phyloP scores from a whole-genome alignment of 2,113 vertebrate species.

The Brienomyrus longianalis region DNA sequence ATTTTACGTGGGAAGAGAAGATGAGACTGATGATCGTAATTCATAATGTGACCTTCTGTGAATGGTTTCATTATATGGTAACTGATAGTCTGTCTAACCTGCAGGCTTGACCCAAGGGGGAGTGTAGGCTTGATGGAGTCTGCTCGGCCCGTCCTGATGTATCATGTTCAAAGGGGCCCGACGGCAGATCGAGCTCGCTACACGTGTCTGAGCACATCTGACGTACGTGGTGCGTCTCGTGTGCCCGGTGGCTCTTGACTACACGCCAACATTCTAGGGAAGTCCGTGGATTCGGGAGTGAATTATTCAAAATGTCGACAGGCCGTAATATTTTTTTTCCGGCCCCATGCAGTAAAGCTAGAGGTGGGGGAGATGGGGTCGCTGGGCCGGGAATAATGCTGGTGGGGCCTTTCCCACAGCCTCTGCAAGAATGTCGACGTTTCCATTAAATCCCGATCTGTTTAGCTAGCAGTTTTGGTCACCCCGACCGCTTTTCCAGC shows the following conservation, averaged over 20 bases:
- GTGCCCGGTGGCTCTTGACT: background rate
- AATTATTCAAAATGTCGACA: background rate
- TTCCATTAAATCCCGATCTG: slow-evolving; percentile 77
- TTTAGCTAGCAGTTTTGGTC: slow-evolving; percentile 85
- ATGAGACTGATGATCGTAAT: slow-evolving; percentile 29
- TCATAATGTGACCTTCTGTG: slow-evolving; percentile 21
- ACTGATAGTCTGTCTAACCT: slow-evolving; percentile 36
- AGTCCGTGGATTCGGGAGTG: background rate
- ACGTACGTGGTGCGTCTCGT: background rate
- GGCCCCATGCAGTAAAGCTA: background rate
- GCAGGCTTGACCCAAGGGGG: slow-evolving; percentile 29
- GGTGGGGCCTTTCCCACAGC: slow-evolving; percentile 55
- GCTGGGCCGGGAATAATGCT: slow-evolving; percentile 5
- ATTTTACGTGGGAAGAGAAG: background rate
- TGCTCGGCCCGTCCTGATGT: slow-evolving; percentile 33
- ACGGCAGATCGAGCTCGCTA: background rate
- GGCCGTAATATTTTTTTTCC: background rate
- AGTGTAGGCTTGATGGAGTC: slow-evolving; percentile 32
- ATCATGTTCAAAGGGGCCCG: slow-evolving; percentile 26
- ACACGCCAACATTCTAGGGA: background rate
- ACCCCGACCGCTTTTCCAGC: slow-evolving; percentile 46
- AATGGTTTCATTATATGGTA: slow-evolving; percentile 31
- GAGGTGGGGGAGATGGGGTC: slow-evolving; percentile 12
- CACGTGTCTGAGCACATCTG: slow-evolving; percentile 8
- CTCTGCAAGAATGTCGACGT: slow-evolving; percentile 61